Conservation (phyloP, 2,888 invertebrate genomes). For the Chrysomela aeneicollis region DNA sequence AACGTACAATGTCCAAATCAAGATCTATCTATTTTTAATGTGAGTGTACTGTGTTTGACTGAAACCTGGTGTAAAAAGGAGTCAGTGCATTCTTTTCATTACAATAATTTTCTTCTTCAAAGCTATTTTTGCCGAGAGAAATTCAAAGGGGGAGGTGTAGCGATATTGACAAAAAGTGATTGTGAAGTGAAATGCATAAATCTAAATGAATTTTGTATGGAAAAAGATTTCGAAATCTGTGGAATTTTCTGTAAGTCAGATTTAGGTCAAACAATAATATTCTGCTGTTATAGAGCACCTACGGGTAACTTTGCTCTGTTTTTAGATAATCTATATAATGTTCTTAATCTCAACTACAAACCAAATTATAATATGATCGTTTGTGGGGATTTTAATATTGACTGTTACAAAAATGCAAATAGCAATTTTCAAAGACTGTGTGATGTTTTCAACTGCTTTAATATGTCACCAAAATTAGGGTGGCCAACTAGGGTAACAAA, state of each 20-base stretch:
- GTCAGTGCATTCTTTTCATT: neutral
- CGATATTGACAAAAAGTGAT: neutral
- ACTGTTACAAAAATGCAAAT: conserved; percentile 5
- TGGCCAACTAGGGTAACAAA: conserved; percentile 16
- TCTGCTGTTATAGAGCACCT: conserved; percentile 17
- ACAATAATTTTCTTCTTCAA: neutral
- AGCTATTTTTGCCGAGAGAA: conserved; percentile 7
- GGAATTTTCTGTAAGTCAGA: conserved; percentile 1
- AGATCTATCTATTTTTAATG: neutral
- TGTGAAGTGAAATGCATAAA: neutral
- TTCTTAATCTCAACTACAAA: conserved; percentile 12
- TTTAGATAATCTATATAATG: conserved; percentile 10
- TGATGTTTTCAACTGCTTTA: conserved; percentile 14
- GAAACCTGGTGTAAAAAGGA: neutral
- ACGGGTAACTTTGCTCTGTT: conserved; percentile 11
- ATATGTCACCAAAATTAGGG: neutral
- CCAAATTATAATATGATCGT: conserved; percentile 17
- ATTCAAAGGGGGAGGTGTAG: neutral
- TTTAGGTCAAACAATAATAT: conserved; percentile 1
- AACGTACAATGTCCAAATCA: conserved; percentile 2
- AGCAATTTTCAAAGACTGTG: conserved; percentile 12
- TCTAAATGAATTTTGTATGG: neutral
- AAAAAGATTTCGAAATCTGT: conserved; percentile 13
- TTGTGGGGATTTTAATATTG: conserved; percentile 24
- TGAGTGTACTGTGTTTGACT: conserved; percentile 1